Evolutionary conservation across 2,888 invertebrate species (phyloP), one percentile per base, ranked within the genome.

Genomic region (Sesia bembeciformis): DNA sequence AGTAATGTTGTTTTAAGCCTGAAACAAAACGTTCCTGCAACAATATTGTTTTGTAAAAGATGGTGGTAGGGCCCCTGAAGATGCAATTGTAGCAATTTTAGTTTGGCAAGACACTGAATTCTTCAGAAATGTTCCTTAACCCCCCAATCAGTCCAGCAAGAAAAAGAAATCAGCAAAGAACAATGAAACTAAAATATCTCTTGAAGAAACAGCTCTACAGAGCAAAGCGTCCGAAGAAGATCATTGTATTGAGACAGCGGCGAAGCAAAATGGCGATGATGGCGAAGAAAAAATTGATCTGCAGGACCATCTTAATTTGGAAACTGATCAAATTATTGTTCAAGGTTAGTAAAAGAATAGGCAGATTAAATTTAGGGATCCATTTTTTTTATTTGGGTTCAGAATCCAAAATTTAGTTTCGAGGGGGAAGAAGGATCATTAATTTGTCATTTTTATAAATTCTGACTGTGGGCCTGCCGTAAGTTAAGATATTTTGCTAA

Each of bases 261-360:
- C 58, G 3, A 54, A 54, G 4, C 54, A 57, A 4, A 55, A 57
- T 3, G 68, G 65, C 4, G 72, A 66, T 1, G 66, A 62, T 4
- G 71, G 70, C 3, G 64, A 69, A 0, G 74, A 74, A 2, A 62
- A 64, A 23, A 72, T 74, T 0, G 73, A 72, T 4, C 50, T 76
- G 3, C 80, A 78, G 40, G 74, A 76, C 6, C 84, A 82, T 51
- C 71, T 84, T 4, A 67, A 74, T 49, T 60, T 86, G 67, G 78
- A 80, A 54, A 68, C 79, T 0, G 87, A 87, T 43, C 65, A 81
- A 54, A 62, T 79, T 8, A 72, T 85, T 42, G 59, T 79, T 0
- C 69, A 76, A 74, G 85, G 85, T 81, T 5, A 46, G 3, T 23
- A 8, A 46, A 5, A 46, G 46, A 23, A 23, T 23, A 23, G 23